Conservation (phyloP, 2,113 vertebrate species). For the Tupaia tana region DNA sequence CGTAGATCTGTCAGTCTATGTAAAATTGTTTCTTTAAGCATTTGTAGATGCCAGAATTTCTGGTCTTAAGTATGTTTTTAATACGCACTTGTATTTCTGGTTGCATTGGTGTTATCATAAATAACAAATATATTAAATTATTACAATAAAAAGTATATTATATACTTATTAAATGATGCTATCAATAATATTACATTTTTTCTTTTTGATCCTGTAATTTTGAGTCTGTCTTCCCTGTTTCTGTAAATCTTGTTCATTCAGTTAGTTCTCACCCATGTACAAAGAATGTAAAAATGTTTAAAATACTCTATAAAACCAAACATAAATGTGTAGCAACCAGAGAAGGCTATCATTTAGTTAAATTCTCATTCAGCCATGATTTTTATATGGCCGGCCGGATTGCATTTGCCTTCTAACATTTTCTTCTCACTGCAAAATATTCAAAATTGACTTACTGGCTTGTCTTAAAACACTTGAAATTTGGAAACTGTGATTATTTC, state of each 20-base stretch:
- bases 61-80: constrained; percentile 32
- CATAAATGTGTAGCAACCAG: constrained; percentile 44
- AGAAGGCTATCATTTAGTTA: constrained; percentile 42
- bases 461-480: constrained; percentile 51
- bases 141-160: neutral
- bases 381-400: constrained; percentile 59
- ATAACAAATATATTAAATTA: neutral
- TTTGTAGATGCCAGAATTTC: constrained; percentile 51
- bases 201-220: constrained; percentile 16
- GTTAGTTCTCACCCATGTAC: constrained; percentile 25
- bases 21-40: constrained; percentile 31
- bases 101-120: constrained; percentile 13
- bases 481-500: constrained; percentile 2
- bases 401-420: constrained; percentile 38
- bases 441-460: constrained; percentile 33
- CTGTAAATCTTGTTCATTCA: constrained; percentile 43
- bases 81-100: neutral
- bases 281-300: constrained; percentile 69
- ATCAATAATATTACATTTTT: neutral
- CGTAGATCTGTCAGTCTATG: constrained; percentile 50
- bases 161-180: constrained; percentile 37
- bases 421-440: constrained; percentile 61
- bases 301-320: constrained; percentile 62
- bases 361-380: neutral
- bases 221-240: constrained; percentile 13